Percentiles rank a stretch among this genome's conserved stretches.
Evolutionary conservation across 2,888 invertebrate species (phyloP).

Genomic region (Drosophila sordidula): DNA sequence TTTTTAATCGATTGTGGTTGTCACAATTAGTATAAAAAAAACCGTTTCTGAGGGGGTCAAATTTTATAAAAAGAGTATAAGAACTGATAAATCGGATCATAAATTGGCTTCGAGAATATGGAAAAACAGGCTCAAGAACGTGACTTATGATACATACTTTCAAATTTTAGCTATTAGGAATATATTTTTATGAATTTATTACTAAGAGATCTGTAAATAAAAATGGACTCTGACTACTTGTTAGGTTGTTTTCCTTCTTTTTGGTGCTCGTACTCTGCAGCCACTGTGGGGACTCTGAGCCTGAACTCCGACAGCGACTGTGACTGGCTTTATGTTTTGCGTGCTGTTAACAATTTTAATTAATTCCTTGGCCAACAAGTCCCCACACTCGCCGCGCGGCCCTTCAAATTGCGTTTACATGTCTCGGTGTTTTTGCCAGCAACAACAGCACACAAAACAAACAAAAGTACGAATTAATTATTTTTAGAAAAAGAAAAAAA

Average conservation of each 20-base stretch:
- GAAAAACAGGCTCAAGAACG: neutral
- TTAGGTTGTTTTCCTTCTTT: neutral
- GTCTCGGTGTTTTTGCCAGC: slow-evolving; percentile 14
- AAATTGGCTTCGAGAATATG: neutral
- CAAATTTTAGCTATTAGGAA: neutral
- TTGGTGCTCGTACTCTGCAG: slow-evolving; percentile 1
- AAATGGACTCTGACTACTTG: neutral
- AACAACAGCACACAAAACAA: slow-evolving; percentile 3
- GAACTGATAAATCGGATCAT: neutral
- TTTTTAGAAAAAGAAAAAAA: neutral
- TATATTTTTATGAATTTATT: neutral
- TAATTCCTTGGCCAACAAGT: slow-evolving; percentile 27
- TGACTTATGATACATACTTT: neutral
- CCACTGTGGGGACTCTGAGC: slow-evolving; percentile 5
- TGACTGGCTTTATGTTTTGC: slow-evolving; percentile 29
- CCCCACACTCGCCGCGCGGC: neutral
- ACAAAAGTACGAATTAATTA: slow-evolving; percentile 25
- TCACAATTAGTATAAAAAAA: too few relatives aligned
- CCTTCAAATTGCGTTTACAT: slow-evolving; percentile 34
- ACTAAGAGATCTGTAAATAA: neutral
- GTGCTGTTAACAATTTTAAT: slow-evolving; percentile 47
- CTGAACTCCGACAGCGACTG: slow-evolving; percentile 9
- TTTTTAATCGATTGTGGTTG: too few relatives aligned
- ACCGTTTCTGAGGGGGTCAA: too few relatives aligned
- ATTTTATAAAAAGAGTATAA: too few relatives aligned